Evolutionary conservation across 1,140 invertebrate species (phyloP).

Genomic region (Mya arenaria): DNA sequence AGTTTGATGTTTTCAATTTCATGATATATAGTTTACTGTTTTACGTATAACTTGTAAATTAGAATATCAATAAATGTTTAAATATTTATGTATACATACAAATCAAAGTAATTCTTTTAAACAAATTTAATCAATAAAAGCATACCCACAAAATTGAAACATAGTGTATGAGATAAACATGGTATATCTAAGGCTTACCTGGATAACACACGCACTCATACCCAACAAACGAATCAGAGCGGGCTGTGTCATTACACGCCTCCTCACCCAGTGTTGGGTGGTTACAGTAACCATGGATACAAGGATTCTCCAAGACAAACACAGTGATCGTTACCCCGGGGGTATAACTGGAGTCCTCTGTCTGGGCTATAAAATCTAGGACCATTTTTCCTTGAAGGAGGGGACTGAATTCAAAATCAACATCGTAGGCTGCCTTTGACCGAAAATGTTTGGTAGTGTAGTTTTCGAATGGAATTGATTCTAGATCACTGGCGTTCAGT

Average conservation of each 20-base stretch:
- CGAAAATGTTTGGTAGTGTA: neutral
- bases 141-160: no score
- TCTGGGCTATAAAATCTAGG: neutral
- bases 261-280: neutral
- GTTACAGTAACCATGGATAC: slow-evolving; percentile 47
- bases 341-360: neutral
- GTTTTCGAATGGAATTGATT: slow-evolving; percentile 9
- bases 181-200: no score
- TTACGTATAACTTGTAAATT: no score
- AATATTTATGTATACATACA: no score
- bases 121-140: no score
- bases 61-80: no score
- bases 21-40: no score
- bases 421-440: neutral
- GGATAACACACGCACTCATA: slow-evolving; percentile 42
- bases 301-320: slow-evolving; percentile 40
- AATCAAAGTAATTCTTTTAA: no score
- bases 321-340: slow-evolving; percentile 21
- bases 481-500: neutral
- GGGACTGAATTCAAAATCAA: neutral
- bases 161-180: no score
- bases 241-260: slow-evolving; percentile 12
- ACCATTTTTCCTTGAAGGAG: slow-evolving; percentile 15
- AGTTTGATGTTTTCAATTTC: no score
- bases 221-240: slow-evolving; percentile 28